Conservation (phyloP, 2,888 invertebrate genomes). For the Lycaena phlaeas region DNA sequence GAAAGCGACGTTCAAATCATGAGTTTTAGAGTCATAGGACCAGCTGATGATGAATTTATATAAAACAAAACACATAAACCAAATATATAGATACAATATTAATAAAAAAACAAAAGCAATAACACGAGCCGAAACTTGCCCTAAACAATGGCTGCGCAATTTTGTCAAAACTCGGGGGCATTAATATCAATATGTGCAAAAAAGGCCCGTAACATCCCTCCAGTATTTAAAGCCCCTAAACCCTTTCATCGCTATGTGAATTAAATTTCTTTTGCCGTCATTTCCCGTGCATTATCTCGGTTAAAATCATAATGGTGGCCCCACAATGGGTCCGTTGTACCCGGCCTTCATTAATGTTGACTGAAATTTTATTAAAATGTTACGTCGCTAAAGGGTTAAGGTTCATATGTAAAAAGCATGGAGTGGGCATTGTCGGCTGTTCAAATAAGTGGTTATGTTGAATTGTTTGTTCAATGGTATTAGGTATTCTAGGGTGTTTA, state of each 20-base stretch:
- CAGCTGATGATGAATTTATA: not conserved
- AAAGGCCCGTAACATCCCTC: conserved; percentile 61
- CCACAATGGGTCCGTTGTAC: conserved; percentile 58
- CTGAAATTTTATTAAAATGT: conserved; percentile 70
- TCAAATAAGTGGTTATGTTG: not conserved
- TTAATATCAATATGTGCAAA: conserved; percentile 72
- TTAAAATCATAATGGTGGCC: conserved; percentile 66
- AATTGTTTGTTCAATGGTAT: not conserved
- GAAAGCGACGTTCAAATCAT: too few species aligned
- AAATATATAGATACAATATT: not conserved
- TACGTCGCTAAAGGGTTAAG: conserved; percentile 54
- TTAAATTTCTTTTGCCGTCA: conserved; percentile 73
- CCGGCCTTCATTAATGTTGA: conserved; percentile 64
- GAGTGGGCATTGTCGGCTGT: conserved; percentile 5
- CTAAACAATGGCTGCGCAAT: conserved; percentile 35
- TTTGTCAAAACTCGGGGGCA: conserved; percentile 67
- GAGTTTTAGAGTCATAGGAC: too few species aligned
- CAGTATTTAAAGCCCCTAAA: conserved; percentile 60
- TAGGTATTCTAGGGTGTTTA: not conserved
- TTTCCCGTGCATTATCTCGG: conserved; percentile 72
- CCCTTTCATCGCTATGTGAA: conserved; percentile 71
- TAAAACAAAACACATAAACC: not conserved
- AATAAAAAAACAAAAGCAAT: conserved; percentile 15
- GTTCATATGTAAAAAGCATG: conserved; percentile 17
- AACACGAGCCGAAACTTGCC: conserved; percentile 10